A percentile compares a stretch with the other conserved stretches of the same genome.
Evolutionary conservation across 2,888 invertebrate species (phyloP).

Genomic region (Eumerus sabulonum): DNA sequence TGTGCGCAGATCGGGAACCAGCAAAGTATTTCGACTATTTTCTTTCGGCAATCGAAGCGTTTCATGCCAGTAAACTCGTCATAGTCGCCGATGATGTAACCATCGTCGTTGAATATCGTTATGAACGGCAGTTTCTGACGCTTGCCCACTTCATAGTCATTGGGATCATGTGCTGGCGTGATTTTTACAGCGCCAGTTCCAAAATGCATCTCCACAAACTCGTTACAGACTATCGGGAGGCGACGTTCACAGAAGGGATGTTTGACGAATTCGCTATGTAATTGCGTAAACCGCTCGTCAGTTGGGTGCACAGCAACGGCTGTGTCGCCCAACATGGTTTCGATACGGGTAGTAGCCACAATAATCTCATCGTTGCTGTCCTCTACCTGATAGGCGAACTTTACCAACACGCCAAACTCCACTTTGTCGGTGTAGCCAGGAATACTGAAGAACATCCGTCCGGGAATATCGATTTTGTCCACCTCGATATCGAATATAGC

Average conservation of each 20-base stretch:
- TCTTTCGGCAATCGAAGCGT: slow-evolving; percentile 92
- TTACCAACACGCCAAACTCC: slow-evolving; percentile 95
- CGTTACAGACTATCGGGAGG: slow-evolving; percentile 93
- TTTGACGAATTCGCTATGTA: slow-evolving; percentile 88
- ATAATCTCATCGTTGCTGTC: slow-evolving; percentile 86
- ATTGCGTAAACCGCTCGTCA: slow-evolving; percentile 89
- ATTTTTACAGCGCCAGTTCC: slow-evolving; percentile 99
- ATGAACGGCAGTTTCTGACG: slow-evolving; percentile 92
- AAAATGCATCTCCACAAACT: slow-evolving; percentile 96
- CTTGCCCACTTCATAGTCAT: slow-evolving; percentile 97
- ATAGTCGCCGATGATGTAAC: slow-evolving; percentile 89
- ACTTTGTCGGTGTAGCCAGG: slow-evolving; percentile 87
- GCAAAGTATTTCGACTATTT: slow-evolving; percentile 89
- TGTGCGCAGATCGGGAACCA: too few species aligned
- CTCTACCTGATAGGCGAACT: slow-evolving; percentile 92
- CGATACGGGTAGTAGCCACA: slow-evolving; percentile 98
- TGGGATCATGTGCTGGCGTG: slow-evolving; percentile 98
- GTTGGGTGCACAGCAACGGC: slow-evolving; percentile 99
- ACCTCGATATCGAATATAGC: slow-evolving; percentile 99
- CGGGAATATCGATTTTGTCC: slow-evolving; percentile 94
- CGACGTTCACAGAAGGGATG: slow-evolving; percentile 94
- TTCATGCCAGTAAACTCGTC: slow-evolving; percentile 91
- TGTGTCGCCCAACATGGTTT: slow-evolving; percentile 98
- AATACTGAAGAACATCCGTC: slow-evolving; percentile 90
- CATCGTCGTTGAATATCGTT: slow-evolving; percentile 94